Percentiles rank a stretch among this genome's conserved stretches.
phyloP scores from a whole-genome alignment of 2,113 vertebrate species.

The Archocentrus centrarchus region DNA sequence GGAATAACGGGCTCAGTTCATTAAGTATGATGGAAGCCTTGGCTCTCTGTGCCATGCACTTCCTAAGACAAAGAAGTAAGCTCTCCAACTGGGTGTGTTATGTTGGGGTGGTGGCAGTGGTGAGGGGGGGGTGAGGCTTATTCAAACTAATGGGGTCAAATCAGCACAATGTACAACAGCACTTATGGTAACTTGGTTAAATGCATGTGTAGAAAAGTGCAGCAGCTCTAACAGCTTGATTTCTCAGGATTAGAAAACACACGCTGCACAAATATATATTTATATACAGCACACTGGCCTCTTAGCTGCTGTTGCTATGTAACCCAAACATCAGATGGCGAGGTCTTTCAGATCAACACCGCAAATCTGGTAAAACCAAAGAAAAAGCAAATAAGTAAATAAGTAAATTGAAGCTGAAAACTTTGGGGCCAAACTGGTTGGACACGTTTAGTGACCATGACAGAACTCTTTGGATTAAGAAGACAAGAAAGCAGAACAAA shows the following conservation, averaged over 20 bases:
- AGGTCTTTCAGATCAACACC: neutral
- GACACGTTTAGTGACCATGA: neutral
- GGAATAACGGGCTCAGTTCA: constrained; percentile 32
- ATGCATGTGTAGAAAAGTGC: neutral
- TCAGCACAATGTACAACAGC: neutral
- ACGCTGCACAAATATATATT: neutral
- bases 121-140: neutral
- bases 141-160: neutral
- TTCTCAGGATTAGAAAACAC: neutral
- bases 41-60: constrained; percentile 38
- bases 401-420: neutral
- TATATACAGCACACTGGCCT: neutral
- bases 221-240: neutral
- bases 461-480: neutral
- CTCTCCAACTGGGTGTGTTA: neutral
- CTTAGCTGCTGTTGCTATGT: neutral
- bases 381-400: neutral
- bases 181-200: neutral
- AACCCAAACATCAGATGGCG: neutral
- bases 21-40: constrained; percentile 37
- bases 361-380: neutral
- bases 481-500: neutral
- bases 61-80: constrained; percentile 20
- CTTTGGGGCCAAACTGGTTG: neutral
- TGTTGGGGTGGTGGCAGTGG: neutral